Base-by-base conservation (phyloP, 1,140 invertebrate species). In the Acromyrmex heyeri region DNA sequence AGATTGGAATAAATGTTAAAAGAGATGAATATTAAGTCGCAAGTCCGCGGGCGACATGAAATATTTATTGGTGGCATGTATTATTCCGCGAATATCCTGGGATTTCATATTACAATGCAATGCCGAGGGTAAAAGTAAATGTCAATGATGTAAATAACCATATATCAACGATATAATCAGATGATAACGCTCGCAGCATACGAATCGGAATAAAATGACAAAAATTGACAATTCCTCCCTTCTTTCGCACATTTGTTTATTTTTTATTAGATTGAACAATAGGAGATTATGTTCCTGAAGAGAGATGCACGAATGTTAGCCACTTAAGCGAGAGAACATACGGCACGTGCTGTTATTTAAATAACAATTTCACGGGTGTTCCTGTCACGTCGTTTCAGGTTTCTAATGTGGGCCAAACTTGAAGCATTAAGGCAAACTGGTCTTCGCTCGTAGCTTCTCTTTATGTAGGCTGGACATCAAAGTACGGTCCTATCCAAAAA, bases 261-360 rank as follows among this genome's bases (percentile, higher is more conserved):
- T 30, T 53, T 78, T 61, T 30, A 24, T 6, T 6, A 18, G 4
- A 14, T 8, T 18, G 57, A 12, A 34, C 30, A 27, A n/a, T 16
- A 24, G 18, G 24, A 27, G 53, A 38, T 8, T 70, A 21, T 24
- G 53, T 69, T 85, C 61, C n/a, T 55, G 8, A 44, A 72, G 30
- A 18, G 27, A 59, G 7, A 34, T 30, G 21, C 3, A 48, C 21
- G 1, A 18, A 27, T n/a, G n/a, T 7, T 34, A 27, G 27, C 21
- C 50, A 72, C 21, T 70, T 75, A 77, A 88, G 67, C 57, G 79
- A 77, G 62, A 89, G 87, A 72, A 88, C 85, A 82, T 77, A 73
- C 62, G 87, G 87, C 85, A 83, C 87, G 62, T 57, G 24, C 78
- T 86, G 61, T 76, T 82, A 86, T 89, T 90, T 88, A 88, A 88